A percentile compares a stretch with the other conserved stretches of the same genome.
Conservation (phyloP, 1,140 invertebrate species). For the Saccostrea cuccullata region DNA sequence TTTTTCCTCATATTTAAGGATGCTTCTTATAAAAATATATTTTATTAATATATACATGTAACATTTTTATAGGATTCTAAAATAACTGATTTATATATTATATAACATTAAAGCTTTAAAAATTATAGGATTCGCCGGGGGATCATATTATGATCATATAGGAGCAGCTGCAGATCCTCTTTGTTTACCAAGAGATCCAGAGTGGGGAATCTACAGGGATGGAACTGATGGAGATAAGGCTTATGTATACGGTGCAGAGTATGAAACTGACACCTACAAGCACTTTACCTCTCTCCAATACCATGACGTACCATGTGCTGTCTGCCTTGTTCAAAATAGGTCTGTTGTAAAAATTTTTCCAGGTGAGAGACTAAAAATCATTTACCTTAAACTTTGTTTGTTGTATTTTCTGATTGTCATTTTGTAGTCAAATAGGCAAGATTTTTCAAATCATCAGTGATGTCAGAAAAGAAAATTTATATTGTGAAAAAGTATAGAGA, state of each 20-base stretch:
- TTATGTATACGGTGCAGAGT: constrained; percentile 37
- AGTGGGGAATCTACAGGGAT: not conserved
- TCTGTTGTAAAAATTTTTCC: constrained; percentile 18
- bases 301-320: constrained; percentile 33
- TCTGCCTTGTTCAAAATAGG: not conserved
- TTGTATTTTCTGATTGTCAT: too few species aligned
- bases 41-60: too few species aligned
- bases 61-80: too few species aligned
- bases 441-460: too few species aligned
- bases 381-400: too few species aligned
- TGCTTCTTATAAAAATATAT: too few species aligned
- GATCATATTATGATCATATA: not conserved
- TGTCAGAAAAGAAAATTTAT: too few species aligned
- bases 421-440: too few species aligned
- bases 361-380: not conserved
- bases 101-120: too few species aligned
- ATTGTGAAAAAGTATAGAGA: too few species aligned
- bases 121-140: constrained; percentile 17
- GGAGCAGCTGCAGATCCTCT: constrained; percentile 21
- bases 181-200: constrained; percentile 42
- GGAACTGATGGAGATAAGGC: not conserved
- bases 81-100: too few species aligned
- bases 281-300: not conserved
- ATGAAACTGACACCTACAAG: not conserved
- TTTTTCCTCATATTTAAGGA: too few species aligned